These are phyloP conservation scores for Myrmophylax atrothorax DNA, from an alignment of 2,113 vertebrate species.

Conservation along the genomic window DNA sequence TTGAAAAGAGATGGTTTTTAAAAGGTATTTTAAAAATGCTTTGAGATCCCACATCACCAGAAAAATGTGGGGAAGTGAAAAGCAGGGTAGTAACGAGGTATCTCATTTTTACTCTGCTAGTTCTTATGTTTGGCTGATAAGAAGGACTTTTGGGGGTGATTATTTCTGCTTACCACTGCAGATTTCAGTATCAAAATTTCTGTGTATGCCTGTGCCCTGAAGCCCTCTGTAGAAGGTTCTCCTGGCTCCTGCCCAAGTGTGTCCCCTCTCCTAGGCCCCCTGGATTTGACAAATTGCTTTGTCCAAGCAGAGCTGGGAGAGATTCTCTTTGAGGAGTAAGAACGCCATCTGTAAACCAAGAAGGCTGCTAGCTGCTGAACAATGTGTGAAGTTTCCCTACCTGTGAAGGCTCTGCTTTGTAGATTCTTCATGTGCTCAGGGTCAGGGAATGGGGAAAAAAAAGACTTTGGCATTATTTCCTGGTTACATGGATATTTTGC, in stretches of 20 bases:
- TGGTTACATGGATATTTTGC: not conserved
- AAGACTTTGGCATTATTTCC: not conserved
- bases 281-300: not conserved
- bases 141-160: not conserved
- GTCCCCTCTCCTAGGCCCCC: not conserved
- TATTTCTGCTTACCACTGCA: not conserved
- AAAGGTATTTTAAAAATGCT: slow-evolving; percentile 14
- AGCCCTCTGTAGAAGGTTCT: not conserved
- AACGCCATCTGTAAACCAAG: not conserved
- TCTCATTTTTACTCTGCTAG: not conserved
- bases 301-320: not conserved
- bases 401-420: not conserved
- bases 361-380: not conserved
- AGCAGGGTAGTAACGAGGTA: not conserved
- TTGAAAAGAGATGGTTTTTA: not conserved
- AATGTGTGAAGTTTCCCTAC: not conserved
- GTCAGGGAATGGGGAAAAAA: not conserved
- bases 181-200: not conserved
- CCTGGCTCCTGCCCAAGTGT: not conserved
- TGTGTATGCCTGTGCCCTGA: not conserved
- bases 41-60: not conserved
- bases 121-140: not conserved
- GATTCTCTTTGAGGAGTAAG: not conserved
- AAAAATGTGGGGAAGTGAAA: not conserved
- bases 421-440: not conserved